phyloP scores from a whole-genome alignment of 2,797 vertebrate species.

The Acropternis orthonyx region DNA sequence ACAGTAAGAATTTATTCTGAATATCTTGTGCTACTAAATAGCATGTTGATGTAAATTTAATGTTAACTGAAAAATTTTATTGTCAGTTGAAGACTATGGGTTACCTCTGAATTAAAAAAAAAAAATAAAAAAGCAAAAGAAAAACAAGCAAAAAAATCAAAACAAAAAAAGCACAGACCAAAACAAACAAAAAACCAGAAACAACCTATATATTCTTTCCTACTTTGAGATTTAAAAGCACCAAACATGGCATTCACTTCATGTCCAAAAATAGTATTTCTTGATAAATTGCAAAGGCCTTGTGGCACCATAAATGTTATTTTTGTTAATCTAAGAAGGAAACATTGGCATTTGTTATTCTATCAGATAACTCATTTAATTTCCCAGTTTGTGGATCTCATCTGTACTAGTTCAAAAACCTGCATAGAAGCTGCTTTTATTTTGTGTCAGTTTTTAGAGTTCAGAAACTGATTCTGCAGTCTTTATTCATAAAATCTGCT shows the following conservation, averaged over 20 bases:
- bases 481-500: not conserved
- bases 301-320: conserved; percentile 64
- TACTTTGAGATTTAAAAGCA: not conserved
- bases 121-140: too few species aligned
- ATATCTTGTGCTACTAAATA: conserved; percentile 25
- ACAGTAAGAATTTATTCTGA: conserved; percentile 33
- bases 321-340: conserved; percentile 71
- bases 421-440: not conserved
- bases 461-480: not conserved
- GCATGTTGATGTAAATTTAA: conserved; percentile 29
- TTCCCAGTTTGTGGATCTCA: conserved; percentile 22
- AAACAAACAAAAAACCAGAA: not conserved
- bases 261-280: conserved; percentile 6
- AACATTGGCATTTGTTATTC: conserved; percentile 66
- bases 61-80: conserved; percentile 29
- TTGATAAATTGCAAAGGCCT: conserved; percentile 53
- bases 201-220: not conserved
- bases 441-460: not conserved
- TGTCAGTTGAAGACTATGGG: conserved; percentile 20
- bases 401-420: not conserved
- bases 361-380: conserved; percentile 51
- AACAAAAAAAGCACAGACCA: not conserved
- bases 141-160: not conserved
- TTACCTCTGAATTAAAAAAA: not conserved
- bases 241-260: not conserved